These are phyloP conservation scores for Probosciger aterrimus DNA, from an alignment of 2,113 vertebrate genomes.

Conservation along the genomic window DNA sequence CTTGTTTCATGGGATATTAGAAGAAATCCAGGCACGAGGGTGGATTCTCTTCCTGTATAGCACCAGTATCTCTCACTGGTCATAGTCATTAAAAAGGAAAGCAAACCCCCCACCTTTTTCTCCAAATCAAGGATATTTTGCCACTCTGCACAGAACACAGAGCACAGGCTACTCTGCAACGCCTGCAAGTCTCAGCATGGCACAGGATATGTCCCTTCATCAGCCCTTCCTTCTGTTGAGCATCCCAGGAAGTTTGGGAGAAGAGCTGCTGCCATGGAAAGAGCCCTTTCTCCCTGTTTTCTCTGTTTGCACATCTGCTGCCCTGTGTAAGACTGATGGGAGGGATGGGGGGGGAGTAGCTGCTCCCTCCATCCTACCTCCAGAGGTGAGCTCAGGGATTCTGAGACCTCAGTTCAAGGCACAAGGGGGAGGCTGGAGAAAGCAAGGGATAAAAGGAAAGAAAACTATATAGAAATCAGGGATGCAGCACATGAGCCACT, in stretches of 20 bases:
- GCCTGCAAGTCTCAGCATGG: too few species aligned
- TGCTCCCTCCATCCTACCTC: fast-evolving
- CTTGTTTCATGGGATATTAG: too few species aligned
- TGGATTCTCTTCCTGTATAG: too few species aligned
- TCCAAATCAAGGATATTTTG: too few species aligned
- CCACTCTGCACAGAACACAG: too few species aligned
- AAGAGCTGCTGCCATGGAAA: background rate
- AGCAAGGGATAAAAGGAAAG: background rate
- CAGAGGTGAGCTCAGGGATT: background rate
- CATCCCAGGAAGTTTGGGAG: background rate
- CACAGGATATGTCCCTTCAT: too few species aligned
- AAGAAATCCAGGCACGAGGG: too few species aligned
- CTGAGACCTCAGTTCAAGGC: background rate
- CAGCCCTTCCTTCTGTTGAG: background rate
- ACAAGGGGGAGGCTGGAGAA: background rate
- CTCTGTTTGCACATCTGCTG: background rate
- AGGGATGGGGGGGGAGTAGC: background rate
- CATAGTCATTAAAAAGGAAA: too few species aligned
- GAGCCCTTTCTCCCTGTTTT: background rate
- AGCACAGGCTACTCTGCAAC: too few species aligned
- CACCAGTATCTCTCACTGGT: too few species aligned
- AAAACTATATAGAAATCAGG: background rate
- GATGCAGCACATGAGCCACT: background rate
- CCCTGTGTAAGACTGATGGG: fast-evolving
- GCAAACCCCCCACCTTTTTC: too few species aligned